Conservation (phyloP, 2,888 invertebrate species). For the Oscheius sp. region DNA sequence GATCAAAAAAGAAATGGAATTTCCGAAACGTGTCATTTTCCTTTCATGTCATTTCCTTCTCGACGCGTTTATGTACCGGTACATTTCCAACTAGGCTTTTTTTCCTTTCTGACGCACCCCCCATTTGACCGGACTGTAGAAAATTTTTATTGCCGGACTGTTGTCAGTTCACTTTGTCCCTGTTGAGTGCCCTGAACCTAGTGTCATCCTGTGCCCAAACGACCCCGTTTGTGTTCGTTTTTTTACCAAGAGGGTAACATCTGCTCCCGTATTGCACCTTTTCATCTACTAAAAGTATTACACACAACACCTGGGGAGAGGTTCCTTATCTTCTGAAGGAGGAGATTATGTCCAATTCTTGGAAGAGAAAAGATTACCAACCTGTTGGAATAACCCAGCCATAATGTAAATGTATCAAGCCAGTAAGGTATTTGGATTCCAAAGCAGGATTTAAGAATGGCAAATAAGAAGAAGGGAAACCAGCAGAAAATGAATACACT, state of each 20-base stretch:
- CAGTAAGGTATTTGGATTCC: slow-evolving; percentile 58
- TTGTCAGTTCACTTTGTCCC: neutral
- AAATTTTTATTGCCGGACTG: neutral
- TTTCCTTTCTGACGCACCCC: too few species aligned
- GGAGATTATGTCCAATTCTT: neutral
- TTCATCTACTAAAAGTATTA: slow-evolving; percentile 5
- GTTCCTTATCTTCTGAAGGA: slow-evolving; percentile 6
- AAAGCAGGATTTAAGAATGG: slow-evolving; percentile 79
- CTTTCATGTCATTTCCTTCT: too few species aligned
- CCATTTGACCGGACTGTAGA: neutral
- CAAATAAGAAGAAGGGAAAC: slow-evolving; percentile 97
- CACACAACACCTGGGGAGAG: slow-evolving; percentile 13
- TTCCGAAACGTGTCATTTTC: too few species aligned
- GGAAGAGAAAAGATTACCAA: slow-evolving; percentile 13
- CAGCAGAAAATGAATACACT: slow-evolving; percentile 89
- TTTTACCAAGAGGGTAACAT: slow-evolving; percentile 2
- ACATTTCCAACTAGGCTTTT: too few species aligned
- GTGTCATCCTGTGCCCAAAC: too few species aligned
- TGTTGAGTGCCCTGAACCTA: too few species aligned
- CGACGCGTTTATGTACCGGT: too few species aligned
- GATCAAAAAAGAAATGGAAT: too few species aligned
- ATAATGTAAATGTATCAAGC: slow-evolving; percentile 75
- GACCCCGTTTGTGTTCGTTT: neutral
- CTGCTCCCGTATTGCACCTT: neutral
- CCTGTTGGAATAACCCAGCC: slow-evolving; percentile 94